Percentiles rank a stretch among this genome's conserved stretches.
Evolutionary conservation across 2,113 vertebrate genomes (phyloP).

Genomic region (Calidris pygmaea): DNA sequence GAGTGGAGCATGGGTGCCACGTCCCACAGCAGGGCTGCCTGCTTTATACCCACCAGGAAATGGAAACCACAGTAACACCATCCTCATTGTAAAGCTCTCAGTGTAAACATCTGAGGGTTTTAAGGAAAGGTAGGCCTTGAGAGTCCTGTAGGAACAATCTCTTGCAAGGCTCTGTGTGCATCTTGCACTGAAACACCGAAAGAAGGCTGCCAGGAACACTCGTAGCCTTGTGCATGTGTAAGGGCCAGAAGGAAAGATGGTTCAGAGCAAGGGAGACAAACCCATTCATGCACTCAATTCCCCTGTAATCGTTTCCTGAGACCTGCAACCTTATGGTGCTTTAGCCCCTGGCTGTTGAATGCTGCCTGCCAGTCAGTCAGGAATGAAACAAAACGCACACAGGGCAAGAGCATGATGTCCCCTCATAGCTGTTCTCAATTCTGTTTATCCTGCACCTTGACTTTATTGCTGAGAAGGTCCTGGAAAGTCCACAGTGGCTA

Average conservation of each 20-base stretch:
- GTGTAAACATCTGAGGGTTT: not conserved
- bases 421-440: not conserved
- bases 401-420: not conserved
- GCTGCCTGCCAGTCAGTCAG: not conserved
- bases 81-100: not conserved
- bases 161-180: not conserved
- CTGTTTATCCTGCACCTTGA: not conserved
- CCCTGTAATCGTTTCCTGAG: not conserved
- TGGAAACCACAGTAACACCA: not conserved
- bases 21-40: rapidly evolving
- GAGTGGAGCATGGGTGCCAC: not conserved
- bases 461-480: not conserved
- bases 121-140: not conserved
- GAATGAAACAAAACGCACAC: not conserved
- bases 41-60: not conserved
- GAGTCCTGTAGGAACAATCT: not conserved
- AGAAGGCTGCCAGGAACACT: not conserved
- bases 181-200: not conserved
- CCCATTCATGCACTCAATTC: not conserved
- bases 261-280: not conserved
- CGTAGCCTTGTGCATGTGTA: not conserved
- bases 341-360: not conserved
- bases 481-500: not conserved
- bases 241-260: not conserved
- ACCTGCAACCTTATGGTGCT: not conserved